These are phyloP conservation scores for Atherinomorus stipes DNA, from an alignment of 2,113 vertebrate genomes.

Conservation along the genomic window DNA sequence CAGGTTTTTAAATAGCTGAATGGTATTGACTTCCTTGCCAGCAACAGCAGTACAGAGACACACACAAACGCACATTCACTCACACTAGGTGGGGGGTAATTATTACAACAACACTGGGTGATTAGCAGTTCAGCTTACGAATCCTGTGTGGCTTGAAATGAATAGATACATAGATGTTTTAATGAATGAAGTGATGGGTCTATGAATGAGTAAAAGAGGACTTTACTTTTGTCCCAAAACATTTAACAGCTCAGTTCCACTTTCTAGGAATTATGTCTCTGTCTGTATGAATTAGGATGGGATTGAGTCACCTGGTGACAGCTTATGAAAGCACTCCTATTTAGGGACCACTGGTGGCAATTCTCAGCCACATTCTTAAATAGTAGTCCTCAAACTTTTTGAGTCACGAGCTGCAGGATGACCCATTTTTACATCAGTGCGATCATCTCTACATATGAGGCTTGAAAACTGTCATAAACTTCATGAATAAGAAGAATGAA, in stretches of 20 bases:
- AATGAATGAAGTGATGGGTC: slow-evolving; percentile 51
- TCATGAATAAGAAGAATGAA: too few species aligned
- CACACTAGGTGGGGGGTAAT: neutral
- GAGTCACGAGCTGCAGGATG: too few species aligned
- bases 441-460: too few species aligned
- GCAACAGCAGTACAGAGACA: slow-evolving; percentile 18
- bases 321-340: neutral
- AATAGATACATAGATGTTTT: slow-evolving; percentile 20
- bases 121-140: slow-evolving; percentile 24
- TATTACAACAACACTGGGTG: slow-evolving; percentile 44
- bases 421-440: too few species aligned
- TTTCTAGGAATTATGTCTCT: neutral
- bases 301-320: neutral
- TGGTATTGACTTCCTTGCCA: slow-evolving; percentile 56
- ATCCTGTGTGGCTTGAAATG: slow-evolving; percentile 5
- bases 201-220: slow-evolving; percentile 31
- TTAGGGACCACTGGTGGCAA: neutral
- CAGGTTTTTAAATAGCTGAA: slow-evolving; percentile 72
- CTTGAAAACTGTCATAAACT: too few species aligned
- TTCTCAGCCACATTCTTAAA: neutral
- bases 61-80: slow-evolving; percentile 5
- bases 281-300: neutral
- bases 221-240: slow-evolving; percentile 5
- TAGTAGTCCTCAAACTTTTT: too few species aligned
- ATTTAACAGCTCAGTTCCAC: slow-evolving; percentile 1